Evolutionary conservation across 2,888 invertebrate species (phyloP).

Genomic region (Diarsia dahlii): DNA sequence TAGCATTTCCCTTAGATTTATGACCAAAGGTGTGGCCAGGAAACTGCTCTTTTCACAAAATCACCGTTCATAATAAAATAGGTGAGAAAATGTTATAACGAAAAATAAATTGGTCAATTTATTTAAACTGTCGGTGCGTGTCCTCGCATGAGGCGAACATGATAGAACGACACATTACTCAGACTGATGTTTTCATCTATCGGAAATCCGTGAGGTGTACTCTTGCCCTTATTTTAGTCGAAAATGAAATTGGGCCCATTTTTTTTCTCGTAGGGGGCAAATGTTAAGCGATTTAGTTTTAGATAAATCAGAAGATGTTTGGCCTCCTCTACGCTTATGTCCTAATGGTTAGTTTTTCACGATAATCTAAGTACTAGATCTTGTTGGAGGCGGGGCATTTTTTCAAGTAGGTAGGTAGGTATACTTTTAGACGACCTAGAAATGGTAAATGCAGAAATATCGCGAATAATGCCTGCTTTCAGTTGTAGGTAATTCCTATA

Average conservation of each 20-base stretch:
- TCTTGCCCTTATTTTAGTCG: slow-evolving; percentile 51
- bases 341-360: slow-evolving; percentile 1
- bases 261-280: slow-evolving; percentile 45
- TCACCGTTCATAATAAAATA: slow-evolving; percentile 42
- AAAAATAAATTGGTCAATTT: slow-evolving; percentile 69
- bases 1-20: slow-evolving; percentile 54
- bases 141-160: slow-evolving; percentile 58
- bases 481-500: not conserved
- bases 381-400: not conserved
- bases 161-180: slow-evolving; percentile 66
- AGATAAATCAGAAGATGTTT: slow-evolving; percentile 50
- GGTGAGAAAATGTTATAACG: slow-evolving; percentile 55
- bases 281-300: slow-evolving; percentile 42
- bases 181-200: slow-evolving; percentile 70
- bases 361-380: slow-evolving; percentile 6
- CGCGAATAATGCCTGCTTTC: not conserved
- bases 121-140: slow-evolving; percentile 66
- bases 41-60: slow-evolving; percentile 42
- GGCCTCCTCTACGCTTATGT: not conserved
- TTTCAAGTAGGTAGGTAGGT: not conserved
- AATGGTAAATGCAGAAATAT: not conserved
- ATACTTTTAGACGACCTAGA: not conserved
- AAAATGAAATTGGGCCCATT: slow-evolving; percentile 45
- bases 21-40: slow-evolving; percentile 51
- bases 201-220: slow-evolving; percentile 64